Base-by-base conservation (phyloP, 2,888 invertebrate genomes). In the Venusia cambrica region DNA sequence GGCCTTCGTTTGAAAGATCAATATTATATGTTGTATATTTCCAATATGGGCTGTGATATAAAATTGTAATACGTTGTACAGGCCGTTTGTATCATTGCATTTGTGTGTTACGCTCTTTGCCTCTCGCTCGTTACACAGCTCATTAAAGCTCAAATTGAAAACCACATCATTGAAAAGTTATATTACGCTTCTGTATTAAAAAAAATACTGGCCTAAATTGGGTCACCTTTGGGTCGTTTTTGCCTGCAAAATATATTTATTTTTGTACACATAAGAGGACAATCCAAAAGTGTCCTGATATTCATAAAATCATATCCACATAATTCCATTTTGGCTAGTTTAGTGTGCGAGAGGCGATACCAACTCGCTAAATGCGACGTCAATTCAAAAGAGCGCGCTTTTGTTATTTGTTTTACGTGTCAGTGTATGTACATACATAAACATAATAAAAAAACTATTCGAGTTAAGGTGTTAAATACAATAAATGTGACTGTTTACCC, bases 21-120 rank as follows among this genome's bases (percentile, higher is more conserved):
- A 75, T 83, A 76, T 78, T 78, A 81, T 83, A 73, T 83, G 83
- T 85, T 84, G 78, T 85, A 91, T 91, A 92, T 92, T 40, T 92
- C 92, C 92, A 92, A 92, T 62, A 90, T 90, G 92, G 92, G 92
- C 92, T 92, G 92, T 92, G 92, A 92, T 91, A 90, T 89, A 90
- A 83, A 78, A 74, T 70, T 55, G 88, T 89, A 78, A 89, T 89
- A 79, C 88, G 90, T 88, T 90, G 90, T 91, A 90, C 90, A 90
- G 90, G 89, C 90, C 90, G 90, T 89, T 89, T 77, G 88, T 90
- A 42, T 87, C 89, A 70, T 71, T 68, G 70, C 70, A 67, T 68
- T 52, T 64, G 55, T 73, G 62, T 77, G 60, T 68, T 55, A 57
- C 70, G 76, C 77, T 70, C 69, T 60, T 42, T 48, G 48, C 47